Percentiles rank a stretch among this genome's conserved stretches.
phyloP scores from a whole-genome alignment of 2,888 invertebrate species.

The Latrodectus elegans region DNA sequence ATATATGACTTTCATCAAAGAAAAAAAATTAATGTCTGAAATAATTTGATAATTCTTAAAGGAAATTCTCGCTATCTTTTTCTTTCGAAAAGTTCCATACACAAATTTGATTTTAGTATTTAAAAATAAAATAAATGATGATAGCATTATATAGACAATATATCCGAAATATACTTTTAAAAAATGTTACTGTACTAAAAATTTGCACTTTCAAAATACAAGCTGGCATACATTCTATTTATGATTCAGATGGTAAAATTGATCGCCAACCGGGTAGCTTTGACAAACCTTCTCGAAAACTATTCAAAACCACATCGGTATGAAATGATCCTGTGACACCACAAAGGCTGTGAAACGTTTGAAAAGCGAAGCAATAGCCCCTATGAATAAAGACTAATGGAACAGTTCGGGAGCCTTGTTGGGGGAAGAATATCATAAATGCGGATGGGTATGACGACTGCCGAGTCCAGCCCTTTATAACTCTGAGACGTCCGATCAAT shows the following conservation, averaged over 20 bases:
- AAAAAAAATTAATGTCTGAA: too few species aligned
- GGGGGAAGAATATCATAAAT: not conserved
- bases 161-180: too few species aligned
- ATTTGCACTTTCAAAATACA: too few species aligned
- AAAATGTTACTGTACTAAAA: too few species aligned
- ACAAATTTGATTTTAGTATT: too few species aligned
- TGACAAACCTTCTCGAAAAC: slow-evolving; percentile 34
- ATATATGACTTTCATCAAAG: too few species aligned
- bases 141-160: too few species aligned
- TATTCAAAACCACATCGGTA: slow-evolving; percentile 59
- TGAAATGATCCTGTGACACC: slow-evolving; percentile 52
- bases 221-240: not conserved
- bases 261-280: slow-evolving; percentile 37
- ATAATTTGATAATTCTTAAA: too few species aligned
- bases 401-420: slow-evolving; percentile 41
- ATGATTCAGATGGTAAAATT: slow-evolving; percentile 4
- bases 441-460: slow-evolving; percentile 15
- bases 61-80: too few species aligned
- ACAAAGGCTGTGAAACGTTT: slow-evolving; percentile 41
- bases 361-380: slow-evolving; percentile 31
- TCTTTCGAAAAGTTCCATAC: too few species aligned
- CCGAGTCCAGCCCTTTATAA: slow-evolving; percentile 1
- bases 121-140: too few species aligned
- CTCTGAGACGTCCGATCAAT: not conserved
- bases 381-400: slow-evolving; percentile 48